Evolutionary conservation across 2,797 vertebrate species (phyloP).

Genomic region (Triplophysa bombifrons): DNA sequence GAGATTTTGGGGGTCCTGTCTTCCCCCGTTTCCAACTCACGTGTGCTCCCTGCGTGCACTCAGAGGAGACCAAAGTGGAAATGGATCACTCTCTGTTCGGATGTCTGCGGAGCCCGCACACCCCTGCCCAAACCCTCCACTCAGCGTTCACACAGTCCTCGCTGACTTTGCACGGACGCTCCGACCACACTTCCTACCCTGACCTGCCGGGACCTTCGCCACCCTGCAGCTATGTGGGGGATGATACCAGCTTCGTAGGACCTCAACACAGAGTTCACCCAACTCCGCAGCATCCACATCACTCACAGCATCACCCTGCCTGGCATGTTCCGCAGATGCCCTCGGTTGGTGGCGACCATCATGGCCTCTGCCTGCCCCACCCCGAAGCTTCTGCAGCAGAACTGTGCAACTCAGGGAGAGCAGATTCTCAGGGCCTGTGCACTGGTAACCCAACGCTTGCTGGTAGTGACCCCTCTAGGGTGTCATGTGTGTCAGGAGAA

Average conservation of each 20-base stretch:
- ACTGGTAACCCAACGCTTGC: conserved; percentile 74
- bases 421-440: conserved; percentile 73
- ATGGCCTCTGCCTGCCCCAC: conserved; percentile 80
- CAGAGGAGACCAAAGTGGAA: conserved; percentile 30
- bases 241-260: conserved; percentile 82
- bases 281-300: conserved; percentile 79
- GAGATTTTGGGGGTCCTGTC: conserved; percentile 58
- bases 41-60: neutral
- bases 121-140: conserved; percentile 85
- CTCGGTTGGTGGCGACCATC: conserved; percentile 74
- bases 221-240: conserved; percentile 84
- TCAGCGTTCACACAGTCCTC: conserved; percentile 84
- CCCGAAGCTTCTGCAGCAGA: conserved; percentile 71
- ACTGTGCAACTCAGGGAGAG: conserved; percentile 59
- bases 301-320: conserved; percentile 78
- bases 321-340: conserved; percentile 87
- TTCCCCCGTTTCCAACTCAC: conserved; percentile 29
- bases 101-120: conserved; percentile 88
- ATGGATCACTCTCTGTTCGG: conserved; percentile 95
- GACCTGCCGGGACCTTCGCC: conserved; percentile 85
- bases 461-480: conserved; percentile 76
- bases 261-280: conserved; percentile 78
- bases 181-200: conserved; percentile 86
- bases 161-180: conserved; percentile 84
- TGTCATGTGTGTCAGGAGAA: conserved; percentile 80